These are phyloP conservation scores for Hyppa rectilinea DNA, from an alignment of 2,888 invertebrate genomes.

Conservation along the genomic window DNA sequence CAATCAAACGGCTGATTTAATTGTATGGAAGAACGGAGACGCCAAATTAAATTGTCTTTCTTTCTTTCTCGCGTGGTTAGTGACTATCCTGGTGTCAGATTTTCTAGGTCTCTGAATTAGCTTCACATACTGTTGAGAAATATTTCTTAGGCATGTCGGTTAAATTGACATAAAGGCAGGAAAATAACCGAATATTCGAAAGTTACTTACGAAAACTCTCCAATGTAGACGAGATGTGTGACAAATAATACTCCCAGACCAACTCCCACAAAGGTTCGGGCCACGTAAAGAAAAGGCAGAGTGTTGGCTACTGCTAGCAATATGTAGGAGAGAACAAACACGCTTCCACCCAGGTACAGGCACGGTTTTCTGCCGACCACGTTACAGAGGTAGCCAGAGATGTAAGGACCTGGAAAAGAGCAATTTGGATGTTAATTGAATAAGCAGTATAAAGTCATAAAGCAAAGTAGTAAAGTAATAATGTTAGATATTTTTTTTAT, in stretches of 20 bases:
- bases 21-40: too few relatives aligned
- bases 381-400: slow-evolving; percentile 72
- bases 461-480: too few relatives aligned
- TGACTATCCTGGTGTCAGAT: too few relatives aligned
- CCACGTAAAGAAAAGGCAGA: slow-evolving; percentile 65
- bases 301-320: slow-evolving; percentile 64
- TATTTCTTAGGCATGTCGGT: too few relatives aligned
- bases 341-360: slow-evolving; percentile 63
- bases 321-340: slow-evolving; percentile 57
- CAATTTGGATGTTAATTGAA: too few relatives aligned
- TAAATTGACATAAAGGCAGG: neutral
- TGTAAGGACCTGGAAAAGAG: slow-evolving; percentile 67
- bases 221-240: slow-evolving; percentile 48
- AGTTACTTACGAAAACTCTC: slow-evolving; percentile 51
- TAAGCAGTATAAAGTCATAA: too few relatives aligned
- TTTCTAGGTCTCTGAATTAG: too few relatives aligned
- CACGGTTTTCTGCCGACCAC: slow-evolving; percentile 71
- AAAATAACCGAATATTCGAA: neutral
- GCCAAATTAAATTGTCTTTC: too few relatives aligned
- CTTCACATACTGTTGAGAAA: too few relatives aligned
- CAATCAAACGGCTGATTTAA: too few relatives aligned
- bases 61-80: too few relatives aligned
- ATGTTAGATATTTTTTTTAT: too few relatives aligned
- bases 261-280: slow-evolving; percentile 39
- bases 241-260: slow-evolving; percentile 32